Evolutionary conservation across 2,888 invertebrate species (phyloP), one percentile per base, ranked within the genome.

Genomic region (Pimpla rufipes): DNA sequence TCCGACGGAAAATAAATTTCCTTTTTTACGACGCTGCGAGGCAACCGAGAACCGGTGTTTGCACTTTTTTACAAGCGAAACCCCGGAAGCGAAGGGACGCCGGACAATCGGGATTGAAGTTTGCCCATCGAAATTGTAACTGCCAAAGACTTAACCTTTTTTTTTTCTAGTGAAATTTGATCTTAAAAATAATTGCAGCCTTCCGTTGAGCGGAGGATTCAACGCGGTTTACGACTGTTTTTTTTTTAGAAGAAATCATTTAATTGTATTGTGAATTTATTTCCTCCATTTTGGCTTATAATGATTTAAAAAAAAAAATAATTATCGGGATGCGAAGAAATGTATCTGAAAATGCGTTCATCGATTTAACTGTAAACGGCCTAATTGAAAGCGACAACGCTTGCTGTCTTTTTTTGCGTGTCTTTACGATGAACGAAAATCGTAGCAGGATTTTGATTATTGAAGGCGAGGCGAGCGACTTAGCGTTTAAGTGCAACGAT

Each of bases 141-240:
- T 52, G 67, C 77, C 76, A 77, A 81, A 81, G 71, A 77, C 18
- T 18, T n/a, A 21, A 74, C 11, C 2, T 10, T 67, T 74, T 68
- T 23, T 21, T 4, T 21, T 13, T 37, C 11, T 47, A n/a, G n/a
- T n/a, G 52, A 18, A 42, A 74, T 47, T 79, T 52, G 13, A 23
- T 13, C 62, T 64, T 5, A 62, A 47, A 52, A n/a, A 35, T 7
- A 35, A 35, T 57, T 57, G 35, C n/a, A 59, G 11, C 57, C 57
- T 57, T 29, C 29, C 13, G 23, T 57, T 57, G 57, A 35, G 35
- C 35, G 35, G 16, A 35, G 35, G 35, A 59, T 59, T 35, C 16
- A 35, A 59, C 13, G 11, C 13, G 6, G 18, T 35, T 59, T 59
- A 59, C 37, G 16, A 37, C 29, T 23, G 29, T 13, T 29, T 57